Base-by-base conservation (phyloP, 2,797 vertebrate species). In the Gymnothorax reevesii region DNA sequence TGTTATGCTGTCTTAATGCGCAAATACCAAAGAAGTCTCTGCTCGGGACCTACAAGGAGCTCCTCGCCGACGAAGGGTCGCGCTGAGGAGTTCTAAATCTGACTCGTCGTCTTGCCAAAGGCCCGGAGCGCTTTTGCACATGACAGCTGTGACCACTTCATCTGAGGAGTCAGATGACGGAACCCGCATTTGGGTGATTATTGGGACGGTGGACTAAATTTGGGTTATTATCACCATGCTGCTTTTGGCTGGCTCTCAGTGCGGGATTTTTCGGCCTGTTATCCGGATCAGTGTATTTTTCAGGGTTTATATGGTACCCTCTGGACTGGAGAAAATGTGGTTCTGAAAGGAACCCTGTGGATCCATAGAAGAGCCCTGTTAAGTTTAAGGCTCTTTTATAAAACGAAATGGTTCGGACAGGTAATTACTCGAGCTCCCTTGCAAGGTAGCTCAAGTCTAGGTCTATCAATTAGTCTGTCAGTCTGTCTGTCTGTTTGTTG, bases 1-100 rank as follows among this genome's bases (percentile, higher is more conserved):
- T 49, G 89, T 96, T 93, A 92, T 93, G 91, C 94, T 93, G 95
- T 95, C 92, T 93, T 93, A 90, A 91, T 89, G 91, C 92, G 88
- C 73, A 89, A 93, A 94, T 94, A 90, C 92, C 91, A 87, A 86
- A 88, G 90, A 83, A 0, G 49, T 87, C 87, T 89, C 84, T 13
- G 83, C 75, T 7, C 33, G 33, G 42, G 69, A 85, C 71, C 17
- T 33, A 55, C 52, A 4, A 13, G 84, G 69, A 22, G 33, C 55
- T 42, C 33, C 33, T 42, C 33, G 27, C 12, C 62, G 22, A n/a
- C 17, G 54, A 71, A 57, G 17, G 20, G 33, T 90, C 91, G 84
- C 89, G 85, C 89, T 91, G 88, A 87, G 42, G 27, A 8, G 87
- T 73, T 91, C 94, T 95, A 94, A 94, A 92, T 95, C 80, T 62